phyloP scores from a whole-genome alignment of 1,140 invertebrate species.

The Papilio machaon region DNA sequence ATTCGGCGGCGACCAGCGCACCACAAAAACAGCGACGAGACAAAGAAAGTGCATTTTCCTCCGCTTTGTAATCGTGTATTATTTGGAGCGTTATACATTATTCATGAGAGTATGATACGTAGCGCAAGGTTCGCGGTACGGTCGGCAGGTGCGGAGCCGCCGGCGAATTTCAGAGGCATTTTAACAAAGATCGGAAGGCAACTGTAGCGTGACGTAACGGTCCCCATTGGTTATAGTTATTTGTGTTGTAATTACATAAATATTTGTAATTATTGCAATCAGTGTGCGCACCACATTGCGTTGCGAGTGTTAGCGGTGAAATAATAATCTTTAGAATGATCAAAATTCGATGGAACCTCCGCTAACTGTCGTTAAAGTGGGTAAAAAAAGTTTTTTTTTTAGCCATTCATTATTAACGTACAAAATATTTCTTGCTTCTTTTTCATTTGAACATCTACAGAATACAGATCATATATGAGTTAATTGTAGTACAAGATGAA shows the following conservation, averaged over 20 bases:
- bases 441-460: too few relatives aligned
- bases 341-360: not conserved
- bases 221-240: constrained; percentile 46
- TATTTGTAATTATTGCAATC: constrained; percentile 59
- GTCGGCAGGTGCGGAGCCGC: constrained; percentile 49
- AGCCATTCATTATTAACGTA: too few relatives aligned
- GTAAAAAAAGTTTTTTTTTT: too few relatives aligned
- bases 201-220: constrained; percentile 49
- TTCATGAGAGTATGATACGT: constrained; percentile 78
- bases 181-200: constrained; percentile 39
- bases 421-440: too few relatives aligned
- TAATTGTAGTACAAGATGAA: too few relatives aligned
- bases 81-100: constrained; percentile 78
- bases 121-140: constrained; percentile 69
- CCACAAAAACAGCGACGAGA: constrained; percentile 61
- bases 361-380: not conserved
- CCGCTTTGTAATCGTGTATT: constrained; percentile 73
- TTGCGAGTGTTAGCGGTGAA: not conserved
- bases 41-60: constrained; percentile 80
- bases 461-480: too few relatives aligned
- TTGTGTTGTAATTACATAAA: constrained; percentile 58
- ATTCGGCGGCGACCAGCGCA: constrained; percentile 50
- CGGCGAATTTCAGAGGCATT: constrained; percentile 48
- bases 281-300: not conserved
- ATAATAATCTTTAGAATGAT: not conserved